Evolutionary conservation across 2,797 vertebrate species (phyloP), one percentile per base, ranked within the genome.

Genomic region (Peromyscus attwateri): DNA sequence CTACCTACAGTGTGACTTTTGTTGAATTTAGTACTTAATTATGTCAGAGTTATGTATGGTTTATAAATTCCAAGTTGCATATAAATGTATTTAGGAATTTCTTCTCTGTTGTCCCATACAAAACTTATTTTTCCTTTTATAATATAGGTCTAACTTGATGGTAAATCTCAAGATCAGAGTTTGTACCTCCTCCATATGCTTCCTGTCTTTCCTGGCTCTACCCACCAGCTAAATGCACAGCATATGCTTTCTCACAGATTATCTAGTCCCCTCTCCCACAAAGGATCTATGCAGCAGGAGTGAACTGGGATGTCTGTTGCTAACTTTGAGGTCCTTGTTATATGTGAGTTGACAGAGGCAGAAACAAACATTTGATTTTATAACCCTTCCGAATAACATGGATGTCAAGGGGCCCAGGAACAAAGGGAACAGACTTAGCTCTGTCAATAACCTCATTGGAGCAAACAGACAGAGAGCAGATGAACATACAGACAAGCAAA

Each of bases 401-500:
- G 83, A 70, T 68, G 49, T 80, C 80, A 95, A 96, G 88, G 82
- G 68, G 19, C 70, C 73, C 83, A 79, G 14, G 60, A 68, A 25
- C 68, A 95, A 73, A 66, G 31, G 83, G 27, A 91, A 85, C 37
- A 77, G 62, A 27, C 76, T 91, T 88, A 97, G 95, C 64, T 91
- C 80, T 96, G 85, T 70, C 93, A 97, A 85, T 64, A 81, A 94
- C 46, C 87, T 94, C 77, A 91, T 37, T 81, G 83, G 40, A 79
- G 82, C 70, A 91, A 95, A 95, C 96, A 97, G 88, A 91, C 97
- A 96, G 92, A 95, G 57, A 96, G 66, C 90, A 95, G 68, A 91
- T 82, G 81, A 68, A 87, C 91, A 97, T 60, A 98, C 89, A 94
- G 88, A 97, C 77, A 97, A 97, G 93, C 95, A 97, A 55, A 10